Percentiles rank a stretch among this genome's conserved stretches.
Evolutionary conservation across 2,888 invertebrate genomes (phyloP).

Genomic region (Parnassius smintheus): DNA sequence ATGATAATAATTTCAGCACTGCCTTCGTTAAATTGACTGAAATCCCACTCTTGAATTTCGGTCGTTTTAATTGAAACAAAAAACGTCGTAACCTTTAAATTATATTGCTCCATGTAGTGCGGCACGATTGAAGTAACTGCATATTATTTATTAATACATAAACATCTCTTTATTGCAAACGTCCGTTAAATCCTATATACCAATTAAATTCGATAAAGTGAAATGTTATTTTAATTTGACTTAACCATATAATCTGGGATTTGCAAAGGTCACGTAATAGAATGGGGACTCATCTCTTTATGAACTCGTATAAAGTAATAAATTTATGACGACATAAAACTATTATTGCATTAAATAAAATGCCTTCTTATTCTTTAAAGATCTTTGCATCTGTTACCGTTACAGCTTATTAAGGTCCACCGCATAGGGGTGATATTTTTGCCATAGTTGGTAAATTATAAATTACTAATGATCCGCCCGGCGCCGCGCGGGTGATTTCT

Average conservation of each 20-base stretch:
- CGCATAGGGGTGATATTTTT: too few species aligned
- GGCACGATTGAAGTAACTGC: slow-evolving; percentile 6
- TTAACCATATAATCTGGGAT: neutral
- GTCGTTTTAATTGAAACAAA: slow-evolving; percentile 9
- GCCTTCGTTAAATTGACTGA: slow-evolving; percentile 7
- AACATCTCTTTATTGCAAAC: slow-evolving; percentile 17
- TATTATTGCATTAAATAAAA: slow-evolving; percentile 1
- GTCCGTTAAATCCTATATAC: slow-evolving; percentile 1
- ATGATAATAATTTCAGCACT: neutral
- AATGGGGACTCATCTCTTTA: neutral
- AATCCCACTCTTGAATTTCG: slow-evolving; percentile 7
- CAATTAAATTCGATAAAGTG: slow-evolving; percentile 18
- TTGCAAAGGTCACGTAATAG: slow-evolving; percentile 4
- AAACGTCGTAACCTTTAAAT: slow-evolving; percentile 8
- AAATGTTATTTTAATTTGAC: slow-evolving; percentile 19
- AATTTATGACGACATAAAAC: neutral
- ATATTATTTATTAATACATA: slow-evolving; percentile 11
- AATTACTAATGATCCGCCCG: too few species aligned
- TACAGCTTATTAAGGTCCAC: too few species aligned
- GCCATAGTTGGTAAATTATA: too few species aligned
- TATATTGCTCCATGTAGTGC: slow-evolving; percentile 10
- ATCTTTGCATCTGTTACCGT: too few species aligned
- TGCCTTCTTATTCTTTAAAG: neutral
- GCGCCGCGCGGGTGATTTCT: too few species aligned
- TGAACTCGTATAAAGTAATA: slow-evolving; percentile 7